phyloP scores from a whole-genome alignment of 2,113 vertebrate species.

The Syngnathus scovelli region DNA sequence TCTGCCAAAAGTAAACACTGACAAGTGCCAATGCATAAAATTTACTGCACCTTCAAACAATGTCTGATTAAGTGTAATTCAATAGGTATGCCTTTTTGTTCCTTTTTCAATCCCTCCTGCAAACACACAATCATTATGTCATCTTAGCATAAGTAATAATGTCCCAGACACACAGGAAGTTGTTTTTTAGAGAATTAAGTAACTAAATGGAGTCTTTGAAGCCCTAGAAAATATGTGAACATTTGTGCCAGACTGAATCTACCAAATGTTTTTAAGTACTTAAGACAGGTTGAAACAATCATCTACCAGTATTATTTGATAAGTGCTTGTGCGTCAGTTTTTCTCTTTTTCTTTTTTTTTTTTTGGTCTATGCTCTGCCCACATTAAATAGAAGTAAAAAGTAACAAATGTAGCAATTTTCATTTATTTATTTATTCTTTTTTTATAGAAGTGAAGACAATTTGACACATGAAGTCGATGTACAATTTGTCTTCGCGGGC shows the following conservation, averaged over 20 bases:
- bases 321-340: too few species aligned
- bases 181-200: not conserved
- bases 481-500: too few species aligned
- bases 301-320: not conserved
- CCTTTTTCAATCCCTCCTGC: not conserved
- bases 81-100: conserved; percentile 46
- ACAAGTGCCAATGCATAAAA: conserved; percentile 49
- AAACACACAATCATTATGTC: conserved; percentile 29
- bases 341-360: too few species aligned
- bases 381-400: too few species aligned
- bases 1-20: conserved; percentile 25
- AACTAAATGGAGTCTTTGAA: not conserved
- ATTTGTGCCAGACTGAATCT: not conserved
- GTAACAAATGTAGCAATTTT: too few species aligned
- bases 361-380: too few species aligned
- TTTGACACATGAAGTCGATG: too few species aligned
- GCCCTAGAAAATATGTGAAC: not conserved
- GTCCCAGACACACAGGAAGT: not conserved
- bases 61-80: conserved; percentile 46
- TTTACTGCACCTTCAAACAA: conserved; percentile 52
- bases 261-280: not conserved
- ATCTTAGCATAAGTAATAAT: conserved; percentile 39
- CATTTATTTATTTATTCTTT: too few species aligned
- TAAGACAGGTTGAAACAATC: conserved; percentile 11
- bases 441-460: too few species aligned